Base-by-base conservation (phyloP, 2,797 vertebrate species). In the Lateolabrax maculatus region DNA sequence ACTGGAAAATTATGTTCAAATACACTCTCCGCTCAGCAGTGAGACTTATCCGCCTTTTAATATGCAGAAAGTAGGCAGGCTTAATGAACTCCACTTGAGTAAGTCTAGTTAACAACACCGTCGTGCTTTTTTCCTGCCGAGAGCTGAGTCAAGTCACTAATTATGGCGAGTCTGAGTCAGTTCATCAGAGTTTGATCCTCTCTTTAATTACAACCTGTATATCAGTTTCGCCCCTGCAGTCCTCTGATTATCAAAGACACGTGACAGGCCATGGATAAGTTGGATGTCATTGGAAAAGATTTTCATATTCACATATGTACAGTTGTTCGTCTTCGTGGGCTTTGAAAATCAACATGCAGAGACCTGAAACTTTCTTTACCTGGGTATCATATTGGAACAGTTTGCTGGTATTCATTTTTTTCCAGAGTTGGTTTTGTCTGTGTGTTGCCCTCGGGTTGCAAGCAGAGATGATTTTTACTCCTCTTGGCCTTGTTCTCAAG, bases 21-120 rank as follows among this genome's bases (percentile, higher is more conserved):
- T 31, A 51, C 56, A 25, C 74, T 66, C 67, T 67, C 53, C 46
- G 65, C 69, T 55, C 76, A 62, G 56, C 69, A 55, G 71, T 37
- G 66, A 71, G 62, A 66, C 44, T 76, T 57, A 68, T 55, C 23
- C 68, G 62, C 72, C 31, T 83, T 78, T 85, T 74, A 74, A 77
- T 57, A 62, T 71, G 67, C 69, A 67, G n/a, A 61, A 87, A 39
- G 75, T 73, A 79, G 68, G 85, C 67, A 29, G 48, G 64, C 61
- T 61, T 88, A 86, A 90, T 89, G 81, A 92, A 86, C 68, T 66
- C 44, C 48, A 65, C 78, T 15, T 25, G 36, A 87, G 76, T 62
- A 56, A 68, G 70, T 80, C 69, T 79, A 39, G 65, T 89, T 87
- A 87, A 65, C 67, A 79, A 75, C 79, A 78, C 41, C 19, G 39